Evolutionary conservation across 2,797 vertebrate species (phyloP), one percentile per base, ranked within the genome.

Genomic region (Pseudochirops cupreus): DNA sequence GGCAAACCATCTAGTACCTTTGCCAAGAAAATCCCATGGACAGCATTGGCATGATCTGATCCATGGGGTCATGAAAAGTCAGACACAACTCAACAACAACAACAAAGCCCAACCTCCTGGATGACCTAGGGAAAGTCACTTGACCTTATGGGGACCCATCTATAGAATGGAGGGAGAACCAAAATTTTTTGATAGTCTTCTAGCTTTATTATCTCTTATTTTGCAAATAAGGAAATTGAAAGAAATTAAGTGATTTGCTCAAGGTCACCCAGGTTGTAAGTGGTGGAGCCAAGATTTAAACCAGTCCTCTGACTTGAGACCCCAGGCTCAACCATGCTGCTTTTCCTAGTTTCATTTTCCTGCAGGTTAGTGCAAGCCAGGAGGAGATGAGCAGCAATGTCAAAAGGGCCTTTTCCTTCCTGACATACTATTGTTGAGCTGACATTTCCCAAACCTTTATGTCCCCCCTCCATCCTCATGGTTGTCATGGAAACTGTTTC

Each of bases 401-500:
- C 94, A 39, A 13, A 95, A 92, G 95, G 92, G 16, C 50, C 0
- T 91, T 95, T 95, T 56, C 94, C 94, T 67, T 93, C 82, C 95
- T 95, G 26, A 91, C 0, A 0, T 39, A 53, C 94, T 92, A 0
- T 92, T 95, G 96, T 95, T 94, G 96, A 31, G 93, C 95, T 98
- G 98, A 96, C 97, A 97, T 97, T 97, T 97, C 95, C 96, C 96
- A 94, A 94, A 97, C 97, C 97, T 94, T 97, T 96, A 62, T 11
- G 28, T 82, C 94, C 97, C 94, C 92, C 95, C 92, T 97, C 97
- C 96, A 92, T 96, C 97, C 98, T 95, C 95, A 74, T 57, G 97
- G 98, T 98, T 98, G 98, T 98, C 99, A 99, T 97, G 98, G 98
- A 98, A 99, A 99, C 98, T 97, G 96, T 98, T 98, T 98, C 98